Conservation (phyloP, 2,888 invertebrate genomes). For the Andrena trimmerana region DNA sequence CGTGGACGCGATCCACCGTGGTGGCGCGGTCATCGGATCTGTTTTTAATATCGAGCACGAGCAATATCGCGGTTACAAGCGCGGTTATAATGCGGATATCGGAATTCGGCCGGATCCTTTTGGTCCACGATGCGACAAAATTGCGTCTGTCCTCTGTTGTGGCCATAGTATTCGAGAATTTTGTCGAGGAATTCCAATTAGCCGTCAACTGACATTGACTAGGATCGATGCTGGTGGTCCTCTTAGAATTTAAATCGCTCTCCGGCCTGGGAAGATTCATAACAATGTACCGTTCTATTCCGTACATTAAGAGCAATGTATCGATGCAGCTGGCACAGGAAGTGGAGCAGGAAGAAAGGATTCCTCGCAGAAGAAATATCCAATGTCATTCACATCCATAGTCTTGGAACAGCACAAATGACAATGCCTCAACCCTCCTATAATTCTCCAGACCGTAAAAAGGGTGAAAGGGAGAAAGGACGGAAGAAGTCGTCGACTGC, state of each 20-base stretch:
- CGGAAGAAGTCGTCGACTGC: slow-evolving; percentile 49
- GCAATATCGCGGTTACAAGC: slow-evolving; percentile 49
- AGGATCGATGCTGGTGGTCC: slow-evolving; percentile 47
- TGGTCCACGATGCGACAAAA: slow-evolving; percentile 66
- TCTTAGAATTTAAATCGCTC: neutral
- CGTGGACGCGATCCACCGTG: neutral
- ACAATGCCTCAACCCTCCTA: slow-evolving; percentile 42
- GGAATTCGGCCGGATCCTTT: slow-evolving; percentile 50
- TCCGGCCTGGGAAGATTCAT: neutral
- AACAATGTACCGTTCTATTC: too few species aligned
- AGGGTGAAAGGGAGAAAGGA: slow-evolving; percentile 16
- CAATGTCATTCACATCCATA: too few species aligned
- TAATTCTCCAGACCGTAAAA: slow-evolving; percentile 13
- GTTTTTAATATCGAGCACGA: slow-evolving; percentile 46
- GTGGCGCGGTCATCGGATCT: neutral
- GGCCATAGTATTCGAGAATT: slow-evolving; percentile 75
- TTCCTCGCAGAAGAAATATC: too few species aligned
- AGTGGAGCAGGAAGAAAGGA: too few species aligned
- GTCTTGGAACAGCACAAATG: slow-evolving; percentile 28
- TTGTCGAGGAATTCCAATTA: slow-evolving; percentile 79
- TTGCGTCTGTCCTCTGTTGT: slow-evolving; percentile 70
- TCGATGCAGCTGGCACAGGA: too few species aligned
- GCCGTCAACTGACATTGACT: slow-evolving; percentile 56
- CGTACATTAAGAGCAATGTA: too few species aligned
- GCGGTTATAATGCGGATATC: slow-evolving; percentile 52